A percentile compares a stretch with the other conserved stretches of the same genome.
Evolutionary conservation across 2,888 invertebrate genomes (phyloP).

Genomic region (Dimorphilus gyrociliatus): DNA sequence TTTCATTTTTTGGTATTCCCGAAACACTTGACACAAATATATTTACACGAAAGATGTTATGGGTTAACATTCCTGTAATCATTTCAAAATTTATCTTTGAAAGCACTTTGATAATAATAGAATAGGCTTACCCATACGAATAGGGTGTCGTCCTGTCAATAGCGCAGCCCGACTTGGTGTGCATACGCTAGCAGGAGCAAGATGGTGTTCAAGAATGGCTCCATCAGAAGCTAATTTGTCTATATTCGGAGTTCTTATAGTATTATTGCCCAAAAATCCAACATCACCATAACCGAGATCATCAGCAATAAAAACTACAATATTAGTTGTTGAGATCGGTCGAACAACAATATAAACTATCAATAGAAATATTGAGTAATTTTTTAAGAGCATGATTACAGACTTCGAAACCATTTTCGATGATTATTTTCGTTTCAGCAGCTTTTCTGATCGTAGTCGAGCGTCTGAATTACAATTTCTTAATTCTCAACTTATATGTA

Average conservation of each 20-base stretch:
- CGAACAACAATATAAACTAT: too few relatives aligned
- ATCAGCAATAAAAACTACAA: slow-evolving; percentile 41
- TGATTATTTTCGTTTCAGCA: too few relatives aligned
- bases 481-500: too few relatives aligned
- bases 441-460: too few relatives aligned
- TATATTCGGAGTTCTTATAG: slow-evolving; percentile 39
- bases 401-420: too few relatives aligned
- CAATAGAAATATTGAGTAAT: too few relatives aligned
- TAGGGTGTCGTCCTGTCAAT: slow-evolving; percentile 39
- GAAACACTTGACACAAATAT: slow-evolving; percentile 22
- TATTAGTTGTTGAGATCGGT: slow-evolving; percentile 40
- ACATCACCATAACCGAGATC: slow-evolving; percentile 42
- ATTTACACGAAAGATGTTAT: slow-evolving; percentile 18
- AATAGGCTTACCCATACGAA: slow-evolving; percentile 20
- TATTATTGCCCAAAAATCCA: slow-evolving; percentile 38
- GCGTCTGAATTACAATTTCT: too few relatives aligned
- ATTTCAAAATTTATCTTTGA: too few relatives aligned
- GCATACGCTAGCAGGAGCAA: slow-evolving; percentile 40
- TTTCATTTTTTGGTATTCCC: slow-evolving; percentile 38
- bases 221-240: slow-evolving; percentile 38
- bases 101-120: too few relatives aligned
- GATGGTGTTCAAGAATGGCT: slow-evolving; percentile 39
- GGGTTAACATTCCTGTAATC: slow-evolving; percentile 25
- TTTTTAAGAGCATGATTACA: too few relatives aligned
- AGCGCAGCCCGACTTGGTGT: slow-evolving; percentile 42